A percentile compares a stretch with the other conserved stretches of the same genome.
Evolutionary conservation across 1,140 invertebrate species (phyloP).

Genomic region (Achroia grisella): DNA sequence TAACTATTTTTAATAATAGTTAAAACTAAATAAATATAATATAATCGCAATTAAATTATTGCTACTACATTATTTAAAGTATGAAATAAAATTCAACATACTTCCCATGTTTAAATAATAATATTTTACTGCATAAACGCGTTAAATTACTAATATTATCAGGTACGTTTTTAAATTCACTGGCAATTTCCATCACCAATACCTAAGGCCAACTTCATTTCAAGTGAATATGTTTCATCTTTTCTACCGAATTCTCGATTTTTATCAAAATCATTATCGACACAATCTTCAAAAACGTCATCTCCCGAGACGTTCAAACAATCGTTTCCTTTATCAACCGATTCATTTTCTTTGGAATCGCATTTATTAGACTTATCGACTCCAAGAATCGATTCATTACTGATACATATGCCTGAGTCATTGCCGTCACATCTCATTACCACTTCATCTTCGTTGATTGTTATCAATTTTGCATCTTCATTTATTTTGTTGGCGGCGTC

Average conservation of each 20-base stretch:
- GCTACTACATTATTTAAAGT: too few relatives aligned
- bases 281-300: slow-evolving; percentile 51
- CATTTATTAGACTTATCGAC: neutral
- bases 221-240: slow-evolving; percentile 44
- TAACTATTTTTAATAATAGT: too few relatives aligned
- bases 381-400: neutral
- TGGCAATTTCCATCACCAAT: slow-evolving; percentile 17
- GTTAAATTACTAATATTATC: neutral
- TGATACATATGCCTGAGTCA: neutral
- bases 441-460: slow-evolving; percentile 5
- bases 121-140: too few relatives aligned
- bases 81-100: too few relatives aligned
- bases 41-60: too few relatives aligned
- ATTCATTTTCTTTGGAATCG: neutral
- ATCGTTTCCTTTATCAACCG: neutral
- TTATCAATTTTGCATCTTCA: neutral
- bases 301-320: slow-evolving; percentile 8
- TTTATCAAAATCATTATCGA: slow-evolving; percentile 16
- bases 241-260: slow-evolving; percentile 18
- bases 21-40: too few relatives aligned
- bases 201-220: slow-evolving; percentile 58
- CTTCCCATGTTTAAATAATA: neutral
- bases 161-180: neutral
- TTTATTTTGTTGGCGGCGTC: slow-evolving; percentile 14
- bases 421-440: slow-evolving; percentile 4